These are phyloP conservation scores for Acanthochromis polyacanthus DNA, from an alignment of 2,113 vertebrate genomes.

Conservation along the genomic window DNA sequence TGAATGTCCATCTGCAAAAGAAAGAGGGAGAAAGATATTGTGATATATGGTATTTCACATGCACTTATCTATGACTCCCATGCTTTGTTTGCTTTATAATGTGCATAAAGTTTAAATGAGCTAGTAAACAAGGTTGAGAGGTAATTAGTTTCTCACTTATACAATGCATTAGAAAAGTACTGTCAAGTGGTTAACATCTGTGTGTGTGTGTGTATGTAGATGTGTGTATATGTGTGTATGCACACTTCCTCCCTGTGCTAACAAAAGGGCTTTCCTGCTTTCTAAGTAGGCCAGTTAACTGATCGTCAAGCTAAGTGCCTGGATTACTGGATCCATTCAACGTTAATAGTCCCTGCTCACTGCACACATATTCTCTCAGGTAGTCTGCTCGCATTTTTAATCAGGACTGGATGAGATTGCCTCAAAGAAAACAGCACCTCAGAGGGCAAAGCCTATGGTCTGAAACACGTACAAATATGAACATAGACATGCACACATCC, in stretches of 20 bases:
- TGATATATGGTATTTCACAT: background rate
- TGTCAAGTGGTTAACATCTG: conserved; percentile 5
- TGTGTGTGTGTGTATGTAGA: background rate
- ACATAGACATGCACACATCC: background rate
- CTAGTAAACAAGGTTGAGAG: conserved; percentile 44
- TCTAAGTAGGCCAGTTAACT: conserved; percentile 56
- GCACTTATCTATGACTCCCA: background rate
- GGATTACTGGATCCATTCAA: conserved; percentile 64
- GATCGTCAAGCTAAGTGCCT: conserved; percentile 62
- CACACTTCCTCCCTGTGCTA: background rate
- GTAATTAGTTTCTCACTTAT: conserved; percentile 56
- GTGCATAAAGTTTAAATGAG: conserved; percentile 44
- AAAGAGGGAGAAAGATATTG: background rate
- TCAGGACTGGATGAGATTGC: conserved; percentile 47
- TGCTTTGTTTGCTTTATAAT: conserved; percentile 31
- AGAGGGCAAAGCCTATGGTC: background rate
- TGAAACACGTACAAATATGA: conserved; percentile 17
- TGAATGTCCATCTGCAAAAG: conserved; percentile 91
- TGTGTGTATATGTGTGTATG: background rate
- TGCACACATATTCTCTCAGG: conserved; percentile 26
- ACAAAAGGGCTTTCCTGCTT: conserved; percentile 45
- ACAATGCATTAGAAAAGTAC: conserved; percentile 36
- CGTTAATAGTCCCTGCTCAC: conserved; percentile 45
- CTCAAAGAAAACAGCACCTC: conserved; percentile 34
- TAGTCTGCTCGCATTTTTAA: conserved; percentile 33